Base-by-base conservation (phyloP, 64 coral and sea anemone species). In the Cladopsammia gracilis region DNA sequence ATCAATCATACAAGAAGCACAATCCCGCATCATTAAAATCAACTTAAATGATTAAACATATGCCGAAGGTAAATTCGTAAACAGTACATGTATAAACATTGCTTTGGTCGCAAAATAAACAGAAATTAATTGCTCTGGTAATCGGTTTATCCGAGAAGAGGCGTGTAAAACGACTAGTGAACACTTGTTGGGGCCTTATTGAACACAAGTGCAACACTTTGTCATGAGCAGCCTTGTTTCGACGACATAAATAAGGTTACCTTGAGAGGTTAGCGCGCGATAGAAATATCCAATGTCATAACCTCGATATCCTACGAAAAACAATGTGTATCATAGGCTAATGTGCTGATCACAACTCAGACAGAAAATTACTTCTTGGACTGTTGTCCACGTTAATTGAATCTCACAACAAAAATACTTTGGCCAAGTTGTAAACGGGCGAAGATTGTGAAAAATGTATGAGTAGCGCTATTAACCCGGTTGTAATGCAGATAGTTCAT, bases 111-210 rank as follows among this genome's bases (percentile, higher is more conserved):
- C 57, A 47, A 43, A 47, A 62, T 64, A 82, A 82, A 82, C 78
- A 82, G 4, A 14, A 62, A 44, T 25, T 45, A 82, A 62, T 62
- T n/a, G 7, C 25, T 44, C 15, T 48, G 20, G 49, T 77, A 54
- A 77, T 54, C 20, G 48, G 18, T 77, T 77, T 54, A 77, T 53
- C 48, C 75, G 75, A 54, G 11, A 54, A 77, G 75, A 77, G 75
- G 75, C 19, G 75, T 24, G 18, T 54, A 77, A 54, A 54, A 54
- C 6, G 22, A 77, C 75, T 54, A 77, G 22, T 77, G 50, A 54
- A 24, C 10, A 54, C 20, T 47, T n/a, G 45, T 13, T 50, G 18
- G 16, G 18, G 6, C 10, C 6, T 64, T 18, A 15, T 23, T 18
- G 15, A 19, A 64, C 62, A 18, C 16, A 64, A 64, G 62, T 23